These are phyloP conservation scores for Xiphorhynchus elegans DNA, from an alignment of 2,113 vertebrate genomes.

Conservation along the genomic window DNA sequence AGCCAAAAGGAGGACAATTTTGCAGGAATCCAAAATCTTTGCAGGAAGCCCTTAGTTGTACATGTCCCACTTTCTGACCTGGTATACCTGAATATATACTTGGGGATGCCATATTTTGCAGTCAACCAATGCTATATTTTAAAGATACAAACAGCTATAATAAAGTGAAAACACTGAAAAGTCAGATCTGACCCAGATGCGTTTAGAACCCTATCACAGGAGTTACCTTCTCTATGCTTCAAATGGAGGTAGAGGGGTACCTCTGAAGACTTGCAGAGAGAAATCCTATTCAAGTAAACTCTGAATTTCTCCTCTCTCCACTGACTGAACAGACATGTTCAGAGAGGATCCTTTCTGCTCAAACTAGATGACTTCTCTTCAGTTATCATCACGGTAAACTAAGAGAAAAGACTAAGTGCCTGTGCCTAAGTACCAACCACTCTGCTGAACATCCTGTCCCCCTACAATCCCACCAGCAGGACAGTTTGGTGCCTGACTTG, in stretches of 20 bases:
- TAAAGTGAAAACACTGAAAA: background rate
- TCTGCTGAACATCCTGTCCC: background rate
- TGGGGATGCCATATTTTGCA: background rate
- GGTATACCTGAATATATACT: background rate
- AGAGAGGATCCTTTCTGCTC: background rate
- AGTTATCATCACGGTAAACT: background rate
- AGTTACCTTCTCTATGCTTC: background rate
- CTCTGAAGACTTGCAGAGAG: background rate
- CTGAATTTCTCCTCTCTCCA: background rate
- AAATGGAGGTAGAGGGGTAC: background rate
- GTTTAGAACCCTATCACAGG: background rate
- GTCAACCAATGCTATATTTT: background rate
- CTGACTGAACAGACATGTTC: background rate
- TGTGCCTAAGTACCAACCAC: background rate
- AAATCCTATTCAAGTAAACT: background rate
- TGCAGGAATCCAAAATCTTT: background rate
- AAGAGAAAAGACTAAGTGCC: background rate
- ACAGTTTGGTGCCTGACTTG: background rate
- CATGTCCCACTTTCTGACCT: background rate
- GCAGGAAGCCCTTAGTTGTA: background rate
- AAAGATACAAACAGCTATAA: background rate
- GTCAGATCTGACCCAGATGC: background rate
- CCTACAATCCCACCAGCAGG: background rate
- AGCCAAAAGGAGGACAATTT: background rate
- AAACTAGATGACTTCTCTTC: background rate